Percentiles rank a stretch among this genome's conserved stretches.
Conservation (phyloP, 2,888 invertebrate species). For the Terebella lapidaria region DNA sequence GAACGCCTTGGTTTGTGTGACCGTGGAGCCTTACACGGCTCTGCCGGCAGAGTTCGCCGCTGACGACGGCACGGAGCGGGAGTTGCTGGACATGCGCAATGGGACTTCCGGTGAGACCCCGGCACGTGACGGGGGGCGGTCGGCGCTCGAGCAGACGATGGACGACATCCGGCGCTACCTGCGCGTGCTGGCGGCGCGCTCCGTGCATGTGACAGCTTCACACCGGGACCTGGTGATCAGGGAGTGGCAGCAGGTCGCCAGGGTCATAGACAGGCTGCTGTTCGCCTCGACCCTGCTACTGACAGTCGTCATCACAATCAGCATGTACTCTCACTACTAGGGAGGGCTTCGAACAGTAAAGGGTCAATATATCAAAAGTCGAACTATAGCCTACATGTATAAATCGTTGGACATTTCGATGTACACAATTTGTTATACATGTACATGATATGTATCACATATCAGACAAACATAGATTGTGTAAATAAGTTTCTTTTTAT, state of each 20-base stretch:
- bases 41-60: constrained; percentile 5
- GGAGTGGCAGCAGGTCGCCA: constrained; percentile 16
- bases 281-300: constrained; percentile 8
- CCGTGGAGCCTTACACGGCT: constrained; percentile 12
- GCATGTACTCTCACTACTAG: constrained; percentile 3
- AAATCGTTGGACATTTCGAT: too few species aligned
- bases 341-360: too few species aligned
- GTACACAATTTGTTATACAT: too few species aligned
- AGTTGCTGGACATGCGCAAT: not conserved
- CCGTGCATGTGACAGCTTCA: not conserved
- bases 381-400: too few species aligned
- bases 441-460: too few species aligned
- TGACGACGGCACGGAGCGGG: constrained; percentile 1
- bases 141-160: constrained; percentile 10
- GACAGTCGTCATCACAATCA: constrained; percentile 8
- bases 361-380: too few species aligned
- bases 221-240: constrained; percentile 10
- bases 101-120: not conserved
- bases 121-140: not conserved
- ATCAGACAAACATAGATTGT: too few species aligned
- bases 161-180: constrained; percentile 13
- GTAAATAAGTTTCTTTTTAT: too few species aligned
- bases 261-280: constrained; percentile 12
- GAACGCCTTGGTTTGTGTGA: constrained; percentile 7
- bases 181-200: not conserved